phyloP scores from a whole-genome alignment of 2,113 vertebrate species.

The Echinops telfairi region DNA sequence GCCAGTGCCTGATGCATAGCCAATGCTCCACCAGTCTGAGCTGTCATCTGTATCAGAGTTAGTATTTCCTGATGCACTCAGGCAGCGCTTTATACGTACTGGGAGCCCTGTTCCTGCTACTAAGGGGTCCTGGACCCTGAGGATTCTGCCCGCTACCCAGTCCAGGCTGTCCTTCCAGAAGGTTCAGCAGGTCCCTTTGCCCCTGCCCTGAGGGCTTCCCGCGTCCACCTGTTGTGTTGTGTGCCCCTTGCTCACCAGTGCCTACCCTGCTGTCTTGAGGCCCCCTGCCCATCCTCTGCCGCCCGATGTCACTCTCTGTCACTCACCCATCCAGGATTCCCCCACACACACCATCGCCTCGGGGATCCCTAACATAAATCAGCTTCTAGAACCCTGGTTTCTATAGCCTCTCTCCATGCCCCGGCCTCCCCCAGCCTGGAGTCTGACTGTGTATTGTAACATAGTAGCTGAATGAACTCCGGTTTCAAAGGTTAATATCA shows the following conservation, averaged over 20 bases:
- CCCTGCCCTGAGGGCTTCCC: no score
- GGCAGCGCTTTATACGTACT: neutral
- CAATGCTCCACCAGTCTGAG: neutral
- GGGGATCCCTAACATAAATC: slow-evolving; percentile 57
- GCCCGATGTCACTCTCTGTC: neutral
- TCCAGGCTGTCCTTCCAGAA: slow-evolving; percentile 16
- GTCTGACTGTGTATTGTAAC: slow-evolving; percentile 87
- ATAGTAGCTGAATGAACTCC: slow-evolving; percentile 94
- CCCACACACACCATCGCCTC: neutral
- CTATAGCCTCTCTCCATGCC: neutral
- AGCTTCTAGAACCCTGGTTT: slow-evolving; percentile 59
- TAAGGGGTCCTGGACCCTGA: neutral
- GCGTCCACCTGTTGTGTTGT: neutral
- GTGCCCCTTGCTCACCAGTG: neutral
- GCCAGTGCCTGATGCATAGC: neutral
- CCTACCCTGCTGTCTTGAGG: neutral
- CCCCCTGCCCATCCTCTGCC: neutral
- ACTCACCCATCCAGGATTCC: slow-evolving; percentile 28
- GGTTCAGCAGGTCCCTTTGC: neutral
- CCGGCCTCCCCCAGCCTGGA: slow-evolving; percentile 65
- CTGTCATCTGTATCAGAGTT: neutral
- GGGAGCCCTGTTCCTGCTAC: neutral
- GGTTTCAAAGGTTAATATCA: slow-evolving; percentile 95
- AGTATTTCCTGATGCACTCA: slow-evolving; percentile 48
- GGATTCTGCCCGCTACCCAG: neutral